A percentile compares a stretch with the other conserved stretches of the same genome.
Evolutionary conservation across 2,888 invertebrate species (phyloP).

Genomic region (Coenonympha glycerion): DNA sequence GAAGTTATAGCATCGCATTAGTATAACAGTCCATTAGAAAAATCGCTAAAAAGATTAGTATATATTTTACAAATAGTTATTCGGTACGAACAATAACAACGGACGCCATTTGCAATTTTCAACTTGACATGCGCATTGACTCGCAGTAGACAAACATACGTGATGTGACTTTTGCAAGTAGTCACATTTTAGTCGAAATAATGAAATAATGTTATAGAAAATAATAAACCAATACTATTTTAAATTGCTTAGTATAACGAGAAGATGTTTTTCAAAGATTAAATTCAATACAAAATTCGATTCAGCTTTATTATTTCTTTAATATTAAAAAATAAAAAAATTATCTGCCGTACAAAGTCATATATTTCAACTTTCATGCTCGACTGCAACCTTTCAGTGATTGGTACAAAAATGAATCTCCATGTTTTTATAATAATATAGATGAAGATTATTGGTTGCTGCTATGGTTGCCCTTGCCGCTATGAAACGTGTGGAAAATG

Average conservation of each 20-base stretch:
- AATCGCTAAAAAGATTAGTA: conserved; percentile 80
- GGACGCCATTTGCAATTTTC: conserved; percentile 98
- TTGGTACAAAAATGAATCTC: conserved; percentile 57
- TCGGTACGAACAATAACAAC: conserved; percentile 99
- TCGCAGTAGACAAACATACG: conserved; percentile 66
- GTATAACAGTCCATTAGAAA: conserved; percentile 75
- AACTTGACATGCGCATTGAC: conserved; percentile 83
- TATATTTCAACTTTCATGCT: conserved; percentile 53
- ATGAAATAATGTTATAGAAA: not conserved
- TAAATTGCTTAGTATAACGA: not conserved
- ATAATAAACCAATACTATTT: not conserved
- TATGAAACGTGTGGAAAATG: conserved; percentile 60
- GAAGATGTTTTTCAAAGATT: not conserved
- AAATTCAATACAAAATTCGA: not conserved
- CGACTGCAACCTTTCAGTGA: conserved; percentile 50
- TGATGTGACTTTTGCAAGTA: conserved; percentile 51
- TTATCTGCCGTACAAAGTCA: conserved; percentile 47
- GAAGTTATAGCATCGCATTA: conserved; percentile 72
- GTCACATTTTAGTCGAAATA: conserved; percentile 30
- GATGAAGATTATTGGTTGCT: conserved; percentile 55
- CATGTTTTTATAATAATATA: conserved; percentile 54
- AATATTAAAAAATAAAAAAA: not conserved
- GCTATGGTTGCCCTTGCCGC: conserved; percentile 64
- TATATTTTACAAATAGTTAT: conserved; percentile 82
- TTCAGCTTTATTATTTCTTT: no score